Percentiles rank a stretch among this genome's conserved stretches.
Evolutionary conservation across 2,888 invertebrate species (phyloP).

Genomic region (Synanthedon formicaeformis): DNA sequence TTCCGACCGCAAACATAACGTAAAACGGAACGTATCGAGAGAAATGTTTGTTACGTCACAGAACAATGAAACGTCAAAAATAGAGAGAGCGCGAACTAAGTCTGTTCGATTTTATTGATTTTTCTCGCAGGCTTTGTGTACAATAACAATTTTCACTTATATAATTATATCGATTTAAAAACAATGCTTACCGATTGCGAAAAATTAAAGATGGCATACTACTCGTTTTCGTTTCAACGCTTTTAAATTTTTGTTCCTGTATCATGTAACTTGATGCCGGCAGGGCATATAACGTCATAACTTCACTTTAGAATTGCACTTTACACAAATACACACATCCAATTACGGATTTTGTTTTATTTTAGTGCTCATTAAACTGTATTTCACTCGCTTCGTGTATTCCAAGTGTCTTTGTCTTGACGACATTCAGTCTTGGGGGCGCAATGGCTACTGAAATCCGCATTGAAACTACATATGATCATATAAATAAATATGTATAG

Average conservation of each 20-base stretch:
- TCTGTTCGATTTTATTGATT: constrained; percentile 9
- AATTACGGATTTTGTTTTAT: constrained; percentile 38
- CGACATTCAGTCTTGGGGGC: constrained; percentile 56
- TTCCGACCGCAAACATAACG: neutral
- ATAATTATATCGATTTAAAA: constrained; percentile 22
- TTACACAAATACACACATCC: constrained; percentile 32
- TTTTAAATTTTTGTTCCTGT: constrained; percentile 58
- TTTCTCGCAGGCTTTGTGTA: neutral
- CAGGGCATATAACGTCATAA: constrained; percentile 67
- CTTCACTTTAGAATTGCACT: constrained; percentile 53
- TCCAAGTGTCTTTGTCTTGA: constrained; percentile 25
- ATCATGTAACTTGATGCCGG: constrained; percentile 61
- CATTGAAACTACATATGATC: constrained; percentile 23
- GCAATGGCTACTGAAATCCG: constrained; percentile 37
- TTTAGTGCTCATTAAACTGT: constrained; percentile 35
- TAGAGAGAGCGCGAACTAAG: constrained; percentile 19
- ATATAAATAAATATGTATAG: constrained; percentile 13
- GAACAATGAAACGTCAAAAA: constrained; percentile 5
- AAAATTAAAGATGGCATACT: constrained; percentile 75
- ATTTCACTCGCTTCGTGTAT: constrained; percentile 22
- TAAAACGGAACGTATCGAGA: neutral
- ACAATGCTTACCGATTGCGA: constrained; percentile 70
- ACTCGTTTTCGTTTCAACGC: constrained; percentile 48
- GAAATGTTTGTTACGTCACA: constrained; percentile 7
- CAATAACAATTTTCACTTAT: constrained; percentile 12